Conservation (phyloP, 1,140 invertebrate species). For the Bombus ignitus region DNA sequence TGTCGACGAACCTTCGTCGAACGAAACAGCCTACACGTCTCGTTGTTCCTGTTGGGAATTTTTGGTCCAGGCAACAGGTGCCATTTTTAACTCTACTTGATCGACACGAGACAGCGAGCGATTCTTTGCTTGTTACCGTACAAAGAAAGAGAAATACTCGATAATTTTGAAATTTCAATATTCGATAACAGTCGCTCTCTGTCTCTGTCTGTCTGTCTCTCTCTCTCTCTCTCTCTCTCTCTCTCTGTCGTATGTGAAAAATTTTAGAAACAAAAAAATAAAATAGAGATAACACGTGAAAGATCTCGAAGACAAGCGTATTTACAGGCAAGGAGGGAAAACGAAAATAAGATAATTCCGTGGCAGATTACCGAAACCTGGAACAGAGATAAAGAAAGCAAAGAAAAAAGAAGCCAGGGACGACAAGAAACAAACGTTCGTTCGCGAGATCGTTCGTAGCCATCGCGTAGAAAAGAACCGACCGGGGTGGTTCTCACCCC, state of each 20-base stretch:
- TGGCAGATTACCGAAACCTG: slow-evolving; percentile 17
- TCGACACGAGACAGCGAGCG: not conserved
- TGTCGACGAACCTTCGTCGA: slow-evolving; percentile 37
- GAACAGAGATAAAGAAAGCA: not conserved
- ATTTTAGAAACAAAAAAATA: not conserved
- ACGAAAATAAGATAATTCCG: slow-evolving; percentile 20
- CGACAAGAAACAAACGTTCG: slow-evolving; percentile 13
- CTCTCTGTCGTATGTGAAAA: not conserved
- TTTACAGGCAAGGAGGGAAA: not conserved
- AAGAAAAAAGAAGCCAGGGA: slow-evolving; percentile 18
- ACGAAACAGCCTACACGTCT: not conserved
- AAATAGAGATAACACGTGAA: not conserved
- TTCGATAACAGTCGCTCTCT: too few species aligned
- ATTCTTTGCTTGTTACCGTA: not conserved
- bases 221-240: too few species aligned
- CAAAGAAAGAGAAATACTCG: not conserved
- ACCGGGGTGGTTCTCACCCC: slow-evolving; percentile 79
- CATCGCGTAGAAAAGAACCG: slow-evolving; percentile 45
- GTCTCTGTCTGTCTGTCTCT: too few species aligned
- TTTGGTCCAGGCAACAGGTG: not conserved
- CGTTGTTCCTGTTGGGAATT: not conserved
- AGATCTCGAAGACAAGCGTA: not conserved
- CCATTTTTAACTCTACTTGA: not conserved
- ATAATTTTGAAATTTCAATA: not conserved
- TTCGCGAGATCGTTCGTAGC: slow-evolving; percentile 53